A percentile compares a stretch with the other conserved stretches of the same genome.
phyloP scores from a whole-genome alignment of 1,140 invertebrate genomes.

The Hyphantria cunea region DNA sequence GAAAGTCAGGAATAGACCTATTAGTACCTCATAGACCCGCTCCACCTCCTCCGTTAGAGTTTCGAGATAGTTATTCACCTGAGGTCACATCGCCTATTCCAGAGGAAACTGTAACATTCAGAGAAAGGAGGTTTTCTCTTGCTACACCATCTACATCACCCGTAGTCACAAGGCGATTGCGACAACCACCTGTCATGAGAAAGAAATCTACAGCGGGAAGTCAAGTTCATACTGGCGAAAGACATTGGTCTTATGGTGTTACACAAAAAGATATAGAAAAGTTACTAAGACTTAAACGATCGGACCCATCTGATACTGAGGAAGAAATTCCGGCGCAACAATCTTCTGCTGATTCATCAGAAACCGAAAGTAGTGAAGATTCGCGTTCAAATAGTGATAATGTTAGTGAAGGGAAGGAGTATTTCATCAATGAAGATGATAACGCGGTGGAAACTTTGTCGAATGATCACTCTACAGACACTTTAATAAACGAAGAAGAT shows the following conservation, averaged over 20 bases:
- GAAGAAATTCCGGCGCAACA: conserved; percentile 47
- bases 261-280: conserved; percentile 74
- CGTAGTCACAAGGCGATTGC: conserved; percentile 55
- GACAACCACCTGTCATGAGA: conserved; percentile 72
- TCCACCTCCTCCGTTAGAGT: conserved; percentile 67
- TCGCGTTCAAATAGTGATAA: conserved; percentile 55
- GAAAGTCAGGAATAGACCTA: conserved; percentile 51
- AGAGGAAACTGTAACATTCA: conserved; percentile 45
- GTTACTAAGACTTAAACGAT: conserved; percentile 67
- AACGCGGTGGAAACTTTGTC: conserved; percentile 67
- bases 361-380: conserved; percentile 60
- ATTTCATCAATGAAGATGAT: conserved; percentile 63
- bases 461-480: conserved; percentile 74
- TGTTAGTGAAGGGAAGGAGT: conserved; percentile 56
- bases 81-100: conserved; percentile 55
- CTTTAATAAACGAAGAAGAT: conserved; percentile 72
- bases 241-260: conserved; percentile 75
- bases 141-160: conserved; percentile 65
- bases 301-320: conserved; percentile 67
- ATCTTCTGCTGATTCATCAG: conserved; percentile 35
- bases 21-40: conserved; percentile 64
- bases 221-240: conserved; percentile 59
- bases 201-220: conserved; percentile 62
- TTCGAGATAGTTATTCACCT: conserved; percentile 58
- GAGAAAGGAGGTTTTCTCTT: conserved; percentile 58